These are phyloP conservation scores for Gambusia affinis DNA, from an alignment of 2,113 vertebrate species.

Conservation along the genomic window DNA sequence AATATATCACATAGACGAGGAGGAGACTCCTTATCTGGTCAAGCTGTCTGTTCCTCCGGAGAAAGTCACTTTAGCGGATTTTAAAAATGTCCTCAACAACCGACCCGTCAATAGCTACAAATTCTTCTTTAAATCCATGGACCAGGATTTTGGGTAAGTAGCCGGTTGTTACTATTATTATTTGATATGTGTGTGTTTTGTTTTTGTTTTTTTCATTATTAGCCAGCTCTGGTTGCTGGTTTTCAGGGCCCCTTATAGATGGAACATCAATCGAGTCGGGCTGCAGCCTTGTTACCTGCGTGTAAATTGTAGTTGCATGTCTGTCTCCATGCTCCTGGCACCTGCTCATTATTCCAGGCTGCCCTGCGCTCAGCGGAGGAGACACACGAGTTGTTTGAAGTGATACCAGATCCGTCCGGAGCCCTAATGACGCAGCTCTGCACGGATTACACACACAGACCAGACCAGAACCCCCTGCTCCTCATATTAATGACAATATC, in stretches of 20 bases:
- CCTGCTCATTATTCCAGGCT: conserved; percentile 71
- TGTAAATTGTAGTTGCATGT: conserved; percentile 47
- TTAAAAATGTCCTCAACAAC: conserved; percentile 97
- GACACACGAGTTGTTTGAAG: conserved; percentile 66
- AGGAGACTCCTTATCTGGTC: conserved; percentile 97
- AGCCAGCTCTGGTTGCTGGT: conserved; percentile 20
- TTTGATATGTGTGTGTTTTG: background rate
- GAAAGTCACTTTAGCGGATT: conserved; percentile 95
- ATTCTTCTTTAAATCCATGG: conserved; percentile 99
- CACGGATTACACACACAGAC: conserved; percentile 25
- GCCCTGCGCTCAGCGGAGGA: conserved; percentile 54
- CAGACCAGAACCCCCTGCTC: conserved; percentile 36
- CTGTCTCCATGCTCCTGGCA: conserved; percentile 63
- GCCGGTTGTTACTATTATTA: conserved; percentile 41
- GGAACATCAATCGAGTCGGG: conserved; percentile 15
- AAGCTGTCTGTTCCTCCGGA: conserved; percentile 93
- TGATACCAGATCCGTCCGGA: conserved; percentile 63
- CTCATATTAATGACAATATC: conserved; percentile 23
- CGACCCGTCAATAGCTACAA: conserved; percentile 94
- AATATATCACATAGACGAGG: conserved; percentile 98
- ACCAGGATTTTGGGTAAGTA: conserved; percentile 98
- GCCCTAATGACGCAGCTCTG: conserved; percentile 64
- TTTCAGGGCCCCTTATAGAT: background rate
- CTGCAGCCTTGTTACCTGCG: conserved; percentile 46
- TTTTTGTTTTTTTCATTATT: conserved; percentile 23